These are phyloP conservation scores for Brachionichthys hirsutus DNA, from an alignment of 2,113 vertebrate genomes.

Conservation along the genomic window DNA sequence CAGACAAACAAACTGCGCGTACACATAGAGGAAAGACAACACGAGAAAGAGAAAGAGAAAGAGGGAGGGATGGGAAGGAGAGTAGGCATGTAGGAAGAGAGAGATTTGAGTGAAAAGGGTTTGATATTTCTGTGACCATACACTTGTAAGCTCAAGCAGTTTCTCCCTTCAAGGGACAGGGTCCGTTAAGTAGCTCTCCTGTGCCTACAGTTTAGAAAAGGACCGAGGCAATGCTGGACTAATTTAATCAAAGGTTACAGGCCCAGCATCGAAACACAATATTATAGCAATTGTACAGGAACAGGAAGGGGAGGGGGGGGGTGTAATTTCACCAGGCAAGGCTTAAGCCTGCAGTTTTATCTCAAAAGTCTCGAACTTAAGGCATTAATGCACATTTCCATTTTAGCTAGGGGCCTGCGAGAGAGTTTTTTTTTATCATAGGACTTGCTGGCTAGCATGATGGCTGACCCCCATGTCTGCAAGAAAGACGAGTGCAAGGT, in stretches of 20 bases:
- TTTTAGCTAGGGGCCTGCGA: slow-evolving; percentile 63
- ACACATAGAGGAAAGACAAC: slow-evolving; percentile 40
- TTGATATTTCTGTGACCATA: slow-evolving; percentile 75
- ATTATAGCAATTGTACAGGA: slow-evolving; percentile 72
- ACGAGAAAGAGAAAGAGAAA: slow-evolving; percentile 41
- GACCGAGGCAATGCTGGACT: slow-evolving; percentile 71
- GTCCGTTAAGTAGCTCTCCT: slow-evolving; percentile 75
- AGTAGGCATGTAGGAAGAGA: slow-evolving; percentile 43
- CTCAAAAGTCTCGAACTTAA: slow-evolving; percentile 60
- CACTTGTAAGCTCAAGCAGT: slow-evolving; percentile 76
- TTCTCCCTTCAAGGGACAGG: slow-evolving; percentile 75
- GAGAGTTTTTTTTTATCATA: slow-evolving; percentile 45
- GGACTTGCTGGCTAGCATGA: slow-evolving; percentile 41
- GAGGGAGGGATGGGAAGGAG: slow-evolving; percentile 18
- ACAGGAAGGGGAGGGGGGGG: slow-evolving; percentile 58
- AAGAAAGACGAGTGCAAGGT: slow-evolving; percentile 22
- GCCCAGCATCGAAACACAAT: slow-evolving; percentile 74
- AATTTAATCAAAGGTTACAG: slow-evolving; percentile 81
- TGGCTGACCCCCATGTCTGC: slow-evolving; percentile 39
- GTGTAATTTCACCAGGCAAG: slow-evolving; percentile 71
- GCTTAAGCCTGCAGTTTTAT: slow-evolving; percentile 73
- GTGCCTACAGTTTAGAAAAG: slow-evolving; percentile 75
- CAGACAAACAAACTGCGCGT: neutral
- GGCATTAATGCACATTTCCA: slow-evolving; percentile 61
- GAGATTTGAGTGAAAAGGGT: slow-evolving; percentile 67